These are phyloP conservation scores for Sitodiplosis mosellana DNA, from an alignment of 1,140 invertebrate species.

Conservation along the genomic window DNA sequence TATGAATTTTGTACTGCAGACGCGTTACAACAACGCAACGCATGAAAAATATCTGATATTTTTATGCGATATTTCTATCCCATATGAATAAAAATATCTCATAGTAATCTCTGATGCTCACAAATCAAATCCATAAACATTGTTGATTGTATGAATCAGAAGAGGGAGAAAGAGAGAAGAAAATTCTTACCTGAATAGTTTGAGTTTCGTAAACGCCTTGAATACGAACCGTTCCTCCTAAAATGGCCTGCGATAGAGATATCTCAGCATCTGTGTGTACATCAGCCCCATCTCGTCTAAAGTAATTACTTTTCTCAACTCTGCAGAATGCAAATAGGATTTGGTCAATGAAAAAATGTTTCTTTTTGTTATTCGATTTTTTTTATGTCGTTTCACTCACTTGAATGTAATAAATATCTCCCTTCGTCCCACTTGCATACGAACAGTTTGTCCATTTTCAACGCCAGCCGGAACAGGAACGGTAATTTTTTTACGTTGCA, in stretches of 20 bases:
- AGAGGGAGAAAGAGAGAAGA: too few species aligned
- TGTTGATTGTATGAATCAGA: too few species aligned
- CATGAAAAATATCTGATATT: too few species aligned
- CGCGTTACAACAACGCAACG: too few species aligned
- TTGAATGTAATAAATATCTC: constrained; percentile 73
- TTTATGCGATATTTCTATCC: too few species aligned
- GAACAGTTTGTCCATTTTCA: constrained; percentile 88
- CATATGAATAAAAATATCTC: too few species aligned
- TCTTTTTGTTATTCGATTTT: background rate
- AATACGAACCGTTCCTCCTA: constrained; percentile 82
- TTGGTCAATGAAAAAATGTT: background rate
- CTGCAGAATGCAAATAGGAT: constrained; percentile 36
- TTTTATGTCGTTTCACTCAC: background rate
- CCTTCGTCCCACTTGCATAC: constrained; percentile 76
- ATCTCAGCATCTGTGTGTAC: constrained; percentile 79
- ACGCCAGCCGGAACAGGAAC: constrained; percentile 96
- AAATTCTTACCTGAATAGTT: constrained; percentile 46
- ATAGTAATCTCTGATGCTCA: too few species aligned
- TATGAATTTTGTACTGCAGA: too few species aligned
- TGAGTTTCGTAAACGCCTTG: constrained; percentile 92
- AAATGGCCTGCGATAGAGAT: constrained; percentile 74
- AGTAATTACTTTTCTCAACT: constrained; percentile 80
- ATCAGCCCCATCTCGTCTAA: constrained; percentile 81
- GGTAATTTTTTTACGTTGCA: constrained; percentile 75
- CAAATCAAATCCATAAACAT: too few species aligned